Conservation (phyloP, 2,888 invertebrate genomes). For the Emmelina monodactyla region DNA sequence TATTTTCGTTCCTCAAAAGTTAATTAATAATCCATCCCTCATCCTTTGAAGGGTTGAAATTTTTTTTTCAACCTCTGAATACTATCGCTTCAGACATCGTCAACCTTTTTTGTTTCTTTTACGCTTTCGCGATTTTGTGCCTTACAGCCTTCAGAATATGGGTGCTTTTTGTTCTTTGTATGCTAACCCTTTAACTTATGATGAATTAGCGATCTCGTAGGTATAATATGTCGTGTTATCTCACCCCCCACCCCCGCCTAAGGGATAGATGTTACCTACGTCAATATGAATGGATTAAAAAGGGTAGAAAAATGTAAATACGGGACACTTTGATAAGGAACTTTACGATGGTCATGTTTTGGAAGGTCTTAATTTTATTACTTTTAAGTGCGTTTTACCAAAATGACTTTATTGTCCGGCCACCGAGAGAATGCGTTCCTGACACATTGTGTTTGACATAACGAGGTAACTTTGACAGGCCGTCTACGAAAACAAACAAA, state of each 20-base stretch:
- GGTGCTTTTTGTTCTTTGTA: no score
- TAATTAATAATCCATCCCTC: slow-evolving; percentile 48
- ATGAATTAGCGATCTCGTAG: slow-evolving; percentile 67
- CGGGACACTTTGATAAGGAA: no score
- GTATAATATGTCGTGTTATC: slow-evolving; percentile 62
- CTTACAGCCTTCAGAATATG: no score
- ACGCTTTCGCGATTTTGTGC: no score
- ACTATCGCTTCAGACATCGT: slow-evolving; percentile 39
- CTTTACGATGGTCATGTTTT: no score
- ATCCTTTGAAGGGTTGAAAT: slow-evolving; percentile 41
- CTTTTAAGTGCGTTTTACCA: no score
- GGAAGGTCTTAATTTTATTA: no score
- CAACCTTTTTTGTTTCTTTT: slow-evolving; percentile 53
- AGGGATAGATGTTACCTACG: slow-evolving; percentile 26
- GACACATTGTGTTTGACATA: no score
- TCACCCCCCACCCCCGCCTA: slow-evolving; percentile 28
- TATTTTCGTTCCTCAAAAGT: slow-evolving; percentile 34
- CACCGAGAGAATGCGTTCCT: no score
- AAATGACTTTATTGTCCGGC: no score
- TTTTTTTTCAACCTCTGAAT: slow-evolving; percentile 26
- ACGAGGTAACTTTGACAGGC: no score
- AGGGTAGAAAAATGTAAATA: slow-evolving; percentile 41
- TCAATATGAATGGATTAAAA: slow-evolving; percentile 62
- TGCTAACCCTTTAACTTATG: slow-evolving; percentile 68
- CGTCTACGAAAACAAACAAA: no score